Conservation (phyloP, 2,888 invertebrate species). For the Andrena bicolor region DNA sequence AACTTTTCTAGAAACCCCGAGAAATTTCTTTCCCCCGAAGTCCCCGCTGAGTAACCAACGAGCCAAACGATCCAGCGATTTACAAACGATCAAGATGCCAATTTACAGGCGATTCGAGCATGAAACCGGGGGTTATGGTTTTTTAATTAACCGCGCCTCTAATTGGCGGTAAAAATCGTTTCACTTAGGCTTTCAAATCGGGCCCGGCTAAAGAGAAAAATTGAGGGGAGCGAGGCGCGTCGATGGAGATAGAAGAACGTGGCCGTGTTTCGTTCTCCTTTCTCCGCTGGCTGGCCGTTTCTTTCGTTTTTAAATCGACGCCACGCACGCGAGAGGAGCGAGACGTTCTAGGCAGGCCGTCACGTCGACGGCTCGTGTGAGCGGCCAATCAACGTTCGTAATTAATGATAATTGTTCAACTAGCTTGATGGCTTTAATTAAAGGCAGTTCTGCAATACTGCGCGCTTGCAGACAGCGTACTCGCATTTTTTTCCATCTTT, state of each 20-base stretch:
- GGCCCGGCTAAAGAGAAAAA: not conserved
- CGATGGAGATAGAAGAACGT: constrained; percentile 26
- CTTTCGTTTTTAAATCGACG: constrained; percentile 44
- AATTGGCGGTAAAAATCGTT: constrained; percentile 42
- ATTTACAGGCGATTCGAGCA: constrained; percentile 30
- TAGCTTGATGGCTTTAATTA: constrained; percentile 79
- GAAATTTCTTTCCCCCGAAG: too few relatives aligned
- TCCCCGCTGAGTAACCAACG: too few relatives aligned
- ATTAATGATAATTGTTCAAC: constrained; percentile 80
- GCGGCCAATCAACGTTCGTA: constrained; percentile 67
- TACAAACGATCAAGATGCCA: not conserved
- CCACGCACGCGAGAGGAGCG: constrained; percentile 53
- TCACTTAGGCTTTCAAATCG: constrained; percentile 18
- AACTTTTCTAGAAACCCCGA: not conserved
- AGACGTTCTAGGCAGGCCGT: constrained; percentile 25
- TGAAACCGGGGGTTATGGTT: constrained; percentile 26
- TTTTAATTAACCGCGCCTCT: constrained; percentile 50
- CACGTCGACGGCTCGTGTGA: constrained; percentile 52
- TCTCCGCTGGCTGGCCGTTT: not conserved
- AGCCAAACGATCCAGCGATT: too few relatives aligned
- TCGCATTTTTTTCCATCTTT: constrained; percentile 46
- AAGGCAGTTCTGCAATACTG: constrained; percentile 74
- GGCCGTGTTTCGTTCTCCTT: not conserved
- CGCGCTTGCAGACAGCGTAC: constrained; percentile 42
- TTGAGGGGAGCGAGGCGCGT: not conserved